Conservation (phyloP, 2,797 vertebrate genomes). For the Onychomys leucogaster region DNA sequence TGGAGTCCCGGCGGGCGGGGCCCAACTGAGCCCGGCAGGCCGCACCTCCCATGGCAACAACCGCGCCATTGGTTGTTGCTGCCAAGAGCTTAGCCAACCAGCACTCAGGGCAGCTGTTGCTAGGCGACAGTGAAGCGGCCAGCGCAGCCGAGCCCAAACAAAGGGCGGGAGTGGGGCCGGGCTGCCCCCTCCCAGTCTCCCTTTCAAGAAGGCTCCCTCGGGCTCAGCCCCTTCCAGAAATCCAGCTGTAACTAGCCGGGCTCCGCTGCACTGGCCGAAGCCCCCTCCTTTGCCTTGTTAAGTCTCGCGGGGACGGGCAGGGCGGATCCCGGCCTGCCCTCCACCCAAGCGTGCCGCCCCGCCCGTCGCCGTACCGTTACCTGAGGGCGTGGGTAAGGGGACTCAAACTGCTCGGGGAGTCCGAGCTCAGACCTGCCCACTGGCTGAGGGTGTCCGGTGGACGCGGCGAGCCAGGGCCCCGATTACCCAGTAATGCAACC, state of each 20-base stretch:
- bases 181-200: conserved; percentile 64
- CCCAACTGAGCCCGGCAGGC: conserved; percentile 73
- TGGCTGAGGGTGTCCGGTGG: conserved; percentile 54
- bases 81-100: conserved; percentile 94
- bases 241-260: conserved; percentile 62
- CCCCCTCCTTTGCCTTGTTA: conserved; percentile 55
- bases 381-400: conserved; percentile 80
- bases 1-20: conserved; percentile 73
- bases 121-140: conserved; percentile 96
- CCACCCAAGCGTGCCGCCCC: not conserved
- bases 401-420: conserved; percentile 76
- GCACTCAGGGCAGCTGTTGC: conserved; percentile 90
- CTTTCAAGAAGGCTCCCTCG: conserved; percentile 23
- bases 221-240: conserved; percentile 74
- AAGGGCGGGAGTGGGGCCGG: conserved; percentile 86
- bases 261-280: conserved; percentile 54
- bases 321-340: conserved; percentile 56
- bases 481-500: conserved; percentile 89
- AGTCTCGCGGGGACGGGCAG: conserved; percentile 55
- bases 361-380: conserved; percentile 63
- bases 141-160: conserved; percentile 95
- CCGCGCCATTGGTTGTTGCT: conserved; percentile 92
- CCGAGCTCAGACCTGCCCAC: conserved; percentile 82
- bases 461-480: conserved; percentile 79
- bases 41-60: conserved; percentile 96